Evolutionary conservation across 2,113 vertebrate genomes (phyloP).

Genomic region (Cryptotis parvus): DNA sequence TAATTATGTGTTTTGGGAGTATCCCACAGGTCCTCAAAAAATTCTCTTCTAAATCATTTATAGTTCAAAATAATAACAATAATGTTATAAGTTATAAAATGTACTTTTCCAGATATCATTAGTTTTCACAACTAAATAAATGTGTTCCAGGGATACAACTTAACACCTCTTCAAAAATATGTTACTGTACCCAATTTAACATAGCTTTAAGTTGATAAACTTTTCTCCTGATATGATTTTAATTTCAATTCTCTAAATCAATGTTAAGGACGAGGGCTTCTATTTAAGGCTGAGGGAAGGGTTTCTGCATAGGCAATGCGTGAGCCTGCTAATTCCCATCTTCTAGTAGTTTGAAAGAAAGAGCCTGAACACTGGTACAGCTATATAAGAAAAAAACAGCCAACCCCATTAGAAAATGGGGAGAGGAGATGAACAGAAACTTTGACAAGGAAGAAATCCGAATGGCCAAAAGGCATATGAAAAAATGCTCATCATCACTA

Average conservation of each 20-base stretch:
- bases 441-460: too few relatives aligned
- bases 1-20: slow-evolving; percentile 13
- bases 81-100: not conserved
- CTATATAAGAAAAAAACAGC: too few relatives aligned
- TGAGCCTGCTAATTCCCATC: not conserved
- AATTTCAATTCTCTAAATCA: slow-evolving; percentile 24
- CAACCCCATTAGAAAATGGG: too few relatives aligned
- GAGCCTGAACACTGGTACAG: too few relatives aligned
- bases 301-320: not conserved
- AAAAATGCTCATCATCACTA: too few relatives aligned
- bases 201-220: too few relatives aligned
- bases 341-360: not conserved
- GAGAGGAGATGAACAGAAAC: too few relatives aligned
- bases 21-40: not conserved
- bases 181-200: too few relatives aligned
- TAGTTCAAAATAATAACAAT: slow-evolving; percentile 8
- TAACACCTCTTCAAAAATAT: not conserved
- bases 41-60: slow-evolving; percentile 45
- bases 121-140: too few relatives aligned
- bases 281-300: not conserved
- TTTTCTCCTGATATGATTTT: slow-evolving; percentile 17
- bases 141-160: not conserved
- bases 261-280: not conserved
- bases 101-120: too few relatives aligned
- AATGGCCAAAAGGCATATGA: too few relatives aligned